These are phyloP conservation scores for Gymnarchus niloticus DNA, from an alignment of 2,113 vertebrate species.

Conservation along the genomic window DNA sequence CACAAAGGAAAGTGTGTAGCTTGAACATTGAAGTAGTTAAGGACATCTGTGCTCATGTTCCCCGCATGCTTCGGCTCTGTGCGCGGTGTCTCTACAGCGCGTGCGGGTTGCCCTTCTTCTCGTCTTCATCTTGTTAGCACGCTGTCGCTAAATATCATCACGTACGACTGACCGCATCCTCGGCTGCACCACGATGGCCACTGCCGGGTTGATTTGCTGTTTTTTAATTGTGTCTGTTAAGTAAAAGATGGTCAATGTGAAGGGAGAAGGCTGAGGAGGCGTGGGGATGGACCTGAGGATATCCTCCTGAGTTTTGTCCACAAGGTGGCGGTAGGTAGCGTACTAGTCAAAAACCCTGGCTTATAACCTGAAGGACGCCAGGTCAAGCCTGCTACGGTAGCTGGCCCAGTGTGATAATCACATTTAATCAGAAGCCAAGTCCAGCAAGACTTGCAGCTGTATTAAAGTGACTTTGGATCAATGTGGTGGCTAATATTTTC, in stretches of 20 bases:
- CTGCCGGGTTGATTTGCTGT: no score
- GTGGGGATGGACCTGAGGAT: not conserved
- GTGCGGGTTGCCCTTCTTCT: not conserved
- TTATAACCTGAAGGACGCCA: not conserved
- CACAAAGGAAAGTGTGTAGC: not conserved
- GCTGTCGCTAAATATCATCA: not conserved
- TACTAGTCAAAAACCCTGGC: not conserved
- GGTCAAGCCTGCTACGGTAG: not conserved
- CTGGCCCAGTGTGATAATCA: not conserved
- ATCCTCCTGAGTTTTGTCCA: not conserved
- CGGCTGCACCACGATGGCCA: no score
- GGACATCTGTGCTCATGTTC: constrained; percentile 2
- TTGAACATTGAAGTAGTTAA: not conserved
- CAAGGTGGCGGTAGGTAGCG: not conserved
- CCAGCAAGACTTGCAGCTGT: not conserved
- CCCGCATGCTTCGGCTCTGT: not conserved
- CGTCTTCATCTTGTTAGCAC: not conserved
- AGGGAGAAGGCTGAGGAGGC: no score
- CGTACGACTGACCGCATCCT: no score
- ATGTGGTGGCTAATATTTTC: not conserved
- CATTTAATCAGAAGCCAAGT: not conserved
- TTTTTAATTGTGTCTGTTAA: no score
- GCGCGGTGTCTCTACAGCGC: not conserved
- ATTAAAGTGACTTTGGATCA: not conserved
- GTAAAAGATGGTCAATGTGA: no score